Base-by-base conservation (phyloP, 2,888 invertebrate genomes). In the Harpalus rubripes region DNA sequence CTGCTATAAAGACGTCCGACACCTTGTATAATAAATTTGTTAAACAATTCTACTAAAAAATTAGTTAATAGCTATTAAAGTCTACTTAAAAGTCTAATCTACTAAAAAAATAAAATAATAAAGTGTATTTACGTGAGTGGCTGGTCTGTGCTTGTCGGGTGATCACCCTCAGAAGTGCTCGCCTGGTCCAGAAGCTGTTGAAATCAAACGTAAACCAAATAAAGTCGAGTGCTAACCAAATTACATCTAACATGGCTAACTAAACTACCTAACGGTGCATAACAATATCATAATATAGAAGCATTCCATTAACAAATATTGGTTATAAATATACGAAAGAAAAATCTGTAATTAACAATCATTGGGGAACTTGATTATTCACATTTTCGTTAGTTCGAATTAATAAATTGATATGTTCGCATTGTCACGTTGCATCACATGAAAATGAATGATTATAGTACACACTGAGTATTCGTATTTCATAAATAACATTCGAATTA, bases 141-240 rank as follows among this genome's bases (percentile, higher is more conserved):
- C 91, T 92, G 91, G 89, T 93, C 92, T 90, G 91, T 92, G 91
- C 91, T 91, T 90, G 92, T 91, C 90, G 92, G 90, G 89, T 92
- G 91, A 89, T 92, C 90, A 91, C 91, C 91, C 91, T 93, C 93
- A 91, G 92, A 91, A 91, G 92, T 92, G 90, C 92, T 92, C 88
- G 93, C 92, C 91, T 93, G 93, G 92, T 94, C 94, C 94, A 94
- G 93, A 93, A 95, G 94, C 95, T 95, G 92, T 93, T 92, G 92
- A 93, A 93, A 92, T 52, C 78, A 90, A 90, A 90, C 93, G 93
- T 93, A 93, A 92, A 93, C 92, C 91, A 92, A 92, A 92, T 85
- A 56, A 85, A 85, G 68, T 78, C 41, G 80, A 80, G 80, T 85
- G 85, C 72, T 80, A 39, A 78, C 41, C 61, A 84, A 84, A 84